Conservation (phyloP, 2,113 vertebrate genomes). For the Microcebus tavaratra region DNA sequence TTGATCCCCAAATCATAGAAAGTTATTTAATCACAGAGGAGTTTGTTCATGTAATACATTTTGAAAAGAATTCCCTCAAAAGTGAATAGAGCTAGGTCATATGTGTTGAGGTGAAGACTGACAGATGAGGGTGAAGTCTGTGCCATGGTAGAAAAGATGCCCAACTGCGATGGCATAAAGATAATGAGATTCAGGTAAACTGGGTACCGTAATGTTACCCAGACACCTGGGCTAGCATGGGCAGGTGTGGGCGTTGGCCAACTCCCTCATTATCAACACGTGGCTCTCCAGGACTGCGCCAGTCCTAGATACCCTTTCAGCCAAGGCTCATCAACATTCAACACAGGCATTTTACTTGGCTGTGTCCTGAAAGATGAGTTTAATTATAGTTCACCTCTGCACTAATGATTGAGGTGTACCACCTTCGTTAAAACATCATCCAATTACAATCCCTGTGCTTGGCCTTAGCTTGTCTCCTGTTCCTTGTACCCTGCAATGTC, state of each 20-base stretch:
- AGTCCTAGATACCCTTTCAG: not conserved
- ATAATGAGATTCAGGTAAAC: not conserved
- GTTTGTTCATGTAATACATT: not conserved
- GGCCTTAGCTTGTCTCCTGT: not conserved
- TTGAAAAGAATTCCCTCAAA: not conserved
- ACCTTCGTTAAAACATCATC: not conserved
- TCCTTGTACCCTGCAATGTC: not conserved
- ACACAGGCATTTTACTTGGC: not conserved
- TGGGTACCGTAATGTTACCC: no score
- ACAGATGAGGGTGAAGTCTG: not conserved
- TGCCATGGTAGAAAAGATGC: not conserved
- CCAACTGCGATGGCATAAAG: not conserved
- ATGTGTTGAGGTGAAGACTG: not conserved
- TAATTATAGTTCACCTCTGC: not conserved
- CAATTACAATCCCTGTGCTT: not conserved
- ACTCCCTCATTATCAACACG: not conserved
- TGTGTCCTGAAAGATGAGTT: not conserved
- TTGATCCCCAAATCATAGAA: not conserved
- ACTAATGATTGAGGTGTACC: not conserved
- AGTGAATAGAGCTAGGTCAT: not conserved
- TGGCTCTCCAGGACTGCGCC: not conserved
- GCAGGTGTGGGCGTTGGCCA: accelerated
- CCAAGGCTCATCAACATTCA: not conserved
- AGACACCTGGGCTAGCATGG: not conserved
- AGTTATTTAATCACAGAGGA: not conserved